Evolutionary conservation across 2,888 invertebrate species (phyloP).

Genomic region (Dyspetes luteomarginatus): DNA sequence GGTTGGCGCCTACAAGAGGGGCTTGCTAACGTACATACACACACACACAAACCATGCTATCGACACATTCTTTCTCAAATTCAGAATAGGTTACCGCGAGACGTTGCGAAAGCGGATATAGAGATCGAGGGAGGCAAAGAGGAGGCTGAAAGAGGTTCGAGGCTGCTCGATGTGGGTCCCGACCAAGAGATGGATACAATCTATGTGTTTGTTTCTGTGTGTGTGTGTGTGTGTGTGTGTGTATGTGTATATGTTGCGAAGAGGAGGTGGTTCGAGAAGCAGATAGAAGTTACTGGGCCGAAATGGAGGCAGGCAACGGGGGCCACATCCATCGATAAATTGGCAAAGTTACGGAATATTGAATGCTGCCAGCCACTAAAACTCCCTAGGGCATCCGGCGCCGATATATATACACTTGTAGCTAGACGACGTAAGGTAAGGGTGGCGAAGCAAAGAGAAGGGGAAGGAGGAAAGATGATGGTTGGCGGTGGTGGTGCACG

Average conservation of each 20-base stretch:
- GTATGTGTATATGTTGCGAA: constrained; percentile 3
- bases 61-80: constrained; percentile 60
- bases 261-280: constrained; percentile 23
- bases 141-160: constrained; percentile 42
- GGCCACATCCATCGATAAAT: constrained; percentile 75
- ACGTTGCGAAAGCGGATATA: not conserved
- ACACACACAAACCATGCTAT: constrained; percentile 16
- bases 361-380: constrained; percentile 76
- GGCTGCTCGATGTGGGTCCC: constrained; percentile 23
- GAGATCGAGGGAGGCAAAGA: constrained; percentile 1
- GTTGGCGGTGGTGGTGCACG: constrained; percentile 39
- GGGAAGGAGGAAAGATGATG: constrained; percentile 43
- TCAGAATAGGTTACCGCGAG: constrained; percentile 55
- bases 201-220: not conserved
- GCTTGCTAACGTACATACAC: constrained; percentile 31
- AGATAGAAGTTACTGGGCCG: constrained; percentile 61
- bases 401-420: constrained; percentile 22
- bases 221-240: not conserved
- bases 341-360: constrained; percentile 78
- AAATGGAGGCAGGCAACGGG: constrained; percentile 63
- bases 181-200: constrained; percentile 30
- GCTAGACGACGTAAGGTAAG: constrained; percentile 42
- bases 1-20: constrained; percentile 2
- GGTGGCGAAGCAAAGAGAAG: constrained; percentile 12
- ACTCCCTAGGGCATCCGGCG: constrained; percentile 69